Percentiles rank a stretch among this genome's conserved stretches.
Conservation (phyloP, 1,140 invertebrate species). For the Eumaeus atala region DNA sequence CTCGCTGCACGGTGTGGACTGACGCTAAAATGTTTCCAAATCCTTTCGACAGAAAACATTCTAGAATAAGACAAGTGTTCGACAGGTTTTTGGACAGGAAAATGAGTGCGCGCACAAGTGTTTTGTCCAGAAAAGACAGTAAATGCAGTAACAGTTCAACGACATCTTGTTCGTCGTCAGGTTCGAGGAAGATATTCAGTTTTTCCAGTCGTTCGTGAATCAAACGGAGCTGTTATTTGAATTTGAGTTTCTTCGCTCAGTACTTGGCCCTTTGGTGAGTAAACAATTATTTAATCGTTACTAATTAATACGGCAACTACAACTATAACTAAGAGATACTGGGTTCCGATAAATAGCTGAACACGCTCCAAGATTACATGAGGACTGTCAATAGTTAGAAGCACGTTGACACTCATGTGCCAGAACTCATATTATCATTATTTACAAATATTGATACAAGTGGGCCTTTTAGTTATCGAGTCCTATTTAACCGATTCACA, state of each 20-base stretch:
- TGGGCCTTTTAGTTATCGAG: too few relatives aligned
- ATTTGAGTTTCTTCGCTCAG: conserved; percentile 18
- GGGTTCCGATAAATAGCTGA: background rate
- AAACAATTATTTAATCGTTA: background rate
- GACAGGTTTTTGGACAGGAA: conserved; percentile 74
- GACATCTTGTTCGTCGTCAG: conserved; percentile 31
- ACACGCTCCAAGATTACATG: background rate
- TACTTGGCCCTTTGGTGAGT: conserved; percentile 29
- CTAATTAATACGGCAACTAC: background rate
- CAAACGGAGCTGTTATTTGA: conserved; percentile 14
- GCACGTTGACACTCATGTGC: background rate
- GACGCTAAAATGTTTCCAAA: conserved; percentile 79
- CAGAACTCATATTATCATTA: background rate
- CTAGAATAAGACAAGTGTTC: conserved; percentile 80
- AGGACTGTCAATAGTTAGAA: background rate
- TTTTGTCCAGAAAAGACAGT: conserved; percentile 53
- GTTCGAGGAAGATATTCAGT: conserved; percentile 30
- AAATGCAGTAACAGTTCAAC: conserved; percentile 53
- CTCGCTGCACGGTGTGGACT: conserved; percentile 26
- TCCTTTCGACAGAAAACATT: conserved; percentile 83
- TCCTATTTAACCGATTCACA: background rate
- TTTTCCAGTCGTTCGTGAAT: conserved; percentile 31
- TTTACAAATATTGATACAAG: background rate
- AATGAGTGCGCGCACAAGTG: conserved; percentile 39
- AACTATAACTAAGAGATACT: background rate